These are phyloP conservation scores for Perccottus glenii DNA, from an alignment of 2,113 vertebrate genomes.

Conservation along the genomic window DNA sequence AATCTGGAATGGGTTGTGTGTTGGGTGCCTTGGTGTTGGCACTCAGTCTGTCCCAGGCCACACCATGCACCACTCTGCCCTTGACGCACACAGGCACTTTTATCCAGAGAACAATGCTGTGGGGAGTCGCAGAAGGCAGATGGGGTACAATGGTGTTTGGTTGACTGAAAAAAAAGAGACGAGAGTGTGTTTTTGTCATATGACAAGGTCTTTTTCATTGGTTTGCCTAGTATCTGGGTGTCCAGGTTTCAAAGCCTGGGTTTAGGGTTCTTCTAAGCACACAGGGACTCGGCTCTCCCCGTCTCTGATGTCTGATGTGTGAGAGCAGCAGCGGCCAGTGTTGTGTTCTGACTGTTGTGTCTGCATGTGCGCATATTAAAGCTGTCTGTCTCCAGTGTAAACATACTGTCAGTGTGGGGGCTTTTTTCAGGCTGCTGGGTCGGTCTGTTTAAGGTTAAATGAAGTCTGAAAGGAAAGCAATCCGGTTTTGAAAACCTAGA, in stretches of 20 bases:
- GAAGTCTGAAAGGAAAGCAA: constrained; percentile 9
- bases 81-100: constrained; percentile 69
- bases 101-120: constrained; percentile 69
- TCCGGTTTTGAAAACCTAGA: neutral
- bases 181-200: constrained; percentile 29
- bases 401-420: constrained; percentile 36
- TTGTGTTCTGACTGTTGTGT: constrained; percentile 61
- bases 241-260: constrained; percentile 45
- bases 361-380: constrained; percentile 64
- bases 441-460: constrained; percentile 12
- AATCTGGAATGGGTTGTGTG: constrained; percentile 13
- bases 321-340: constrained; percentile 31
- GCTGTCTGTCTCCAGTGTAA: constrained; percentile 52
- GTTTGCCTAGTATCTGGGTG: constrained; percentile 34
- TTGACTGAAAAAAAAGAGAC: constrained; percentile 27
- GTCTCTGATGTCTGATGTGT: constrained; percentile 10
- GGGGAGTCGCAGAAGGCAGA: neutral
- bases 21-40: constrained; percentile 51
- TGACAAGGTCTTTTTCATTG: constrained; percentile 37
- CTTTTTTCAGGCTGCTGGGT: constrained; percentile 29
- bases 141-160: constrained; percentile 38
- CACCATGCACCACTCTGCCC: constrained; percentile 72
- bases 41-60: constrained; percentile 67
- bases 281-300: constrained; percentile 13
- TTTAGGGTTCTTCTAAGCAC: constrained; percentile 56